phyloP scores from a whole-genome alignment of 2,797 vertebrate genomes.

The Tympanoctomys barrerae region DNA sequence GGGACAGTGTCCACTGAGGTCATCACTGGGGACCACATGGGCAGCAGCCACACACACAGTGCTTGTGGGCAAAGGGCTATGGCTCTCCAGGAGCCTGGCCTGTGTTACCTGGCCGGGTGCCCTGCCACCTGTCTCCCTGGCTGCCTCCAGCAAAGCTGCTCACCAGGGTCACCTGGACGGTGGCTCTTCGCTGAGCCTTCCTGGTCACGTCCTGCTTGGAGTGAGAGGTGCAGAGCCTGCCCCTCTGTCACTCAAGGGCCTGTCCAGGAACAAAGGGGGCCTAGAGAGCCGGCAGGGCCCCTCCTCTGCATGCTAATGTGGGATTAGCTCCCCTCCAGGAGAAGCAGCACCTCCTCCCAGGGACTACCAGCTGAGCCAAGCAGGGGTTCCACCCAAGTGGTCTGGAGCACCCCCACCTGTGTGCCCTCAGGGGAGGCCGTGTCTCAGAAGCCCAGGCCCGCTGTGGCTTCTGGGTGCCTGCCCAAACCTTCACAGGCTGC shows the following conservation, averaged over 20 bases:
- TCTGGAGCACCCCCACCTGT: background rate
- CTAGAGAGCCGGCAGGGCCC: background rate
- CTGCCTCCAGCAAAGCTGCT: too few species aligned
- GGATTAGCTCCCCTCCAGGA: background rate
- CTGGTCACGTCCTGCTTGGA: background rate
- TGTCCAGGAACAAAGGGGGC: fast-evolving
- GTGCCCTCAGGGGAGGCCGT: background rate
- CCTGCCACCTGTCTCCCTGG: fast-evolving
- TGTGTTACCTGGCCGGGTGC: background rate
- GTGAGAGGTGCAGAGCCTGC: fast-evolving
- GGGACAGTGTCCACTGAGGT: too few species aligned
- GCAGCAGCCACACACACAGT: background rate
- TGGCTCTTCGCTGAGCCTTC: background rate
- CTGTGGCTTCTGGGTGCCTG: fast-evolving
- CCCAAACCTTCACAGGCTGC: background rate
- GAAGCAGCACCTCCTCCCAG: background rate
- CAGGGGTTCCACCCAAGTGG: background rate
- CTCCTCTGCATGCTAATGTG: background rate
- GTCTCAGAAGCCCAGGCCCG: fast-evolving
- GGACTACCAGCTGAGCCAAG: background rate
- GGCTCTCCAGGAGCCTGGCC: background rate
- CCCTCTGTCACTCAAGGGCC: background rate
- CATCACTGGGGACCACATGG: too few species aligned
- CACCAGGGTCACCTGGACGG: fast-evolving
- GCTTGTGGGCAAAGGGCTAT: background rate